Evolutionary conservation across 2,113 vertebrate species (phyloP), one percentile per base, ranked within the genome.

Genomic region (Ploceus nigricollis): DNA sequence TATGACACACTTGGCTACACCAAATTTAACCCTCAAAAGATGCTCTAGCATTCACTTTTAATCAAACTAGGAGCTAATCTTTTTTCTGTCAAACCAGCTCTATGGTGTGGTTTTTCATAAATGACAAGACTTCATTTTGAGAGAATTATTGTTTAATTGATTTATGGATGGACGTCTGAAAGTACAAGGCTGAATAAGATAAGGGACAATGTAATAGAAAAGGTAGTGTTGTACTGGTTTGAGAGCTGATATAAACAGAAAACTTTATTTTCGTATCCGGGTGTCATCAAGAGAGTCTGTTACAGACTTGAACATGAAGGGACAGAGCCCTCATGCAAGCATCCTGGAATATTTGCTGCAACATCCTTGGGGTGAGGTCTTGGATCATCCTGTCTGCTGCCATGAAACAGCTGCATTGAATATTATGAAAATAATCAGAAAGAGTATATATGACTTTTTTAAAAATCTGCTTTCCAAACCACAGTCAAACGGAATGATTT

Each of bases 31-130:
- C 21, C 48, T 85, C 30, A 44, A 68, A 88, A 69, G 21, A 20
- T 30, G 7, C 25, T 89, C 17, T 73, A 57, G 33, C 9, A n/a
- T 61, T 56, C 12, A 39, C 13, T 71, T 91, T 44, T 69, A 60
- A 16, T 65, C 11, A 70, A 31, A 71, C 78, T 45, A 58, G 27
- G n/a, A 58, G 37, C 2, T 0, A 58, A 39, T 60, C 0, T 7
- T 60, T 68, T 83, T 82, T 63, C 35, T 84, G 35, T 75, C 23
- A 48, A 37, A 64, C 9, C 51, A 40, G 3, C 4, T 58, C 10
- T 39, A 5, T 53, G 11, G 9, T 42, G 37, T 37, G 7, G 1
- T 68, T 42, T 73, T 77, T 76, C 4, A 45, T 57, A 64, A 90
- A 48, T 35, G 1, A 33, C 7, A 65, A 65, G 23, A 4, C 3